Conservation (phyloP, 2,888 invertebrate species). For the Xanthia togata region DNA sequence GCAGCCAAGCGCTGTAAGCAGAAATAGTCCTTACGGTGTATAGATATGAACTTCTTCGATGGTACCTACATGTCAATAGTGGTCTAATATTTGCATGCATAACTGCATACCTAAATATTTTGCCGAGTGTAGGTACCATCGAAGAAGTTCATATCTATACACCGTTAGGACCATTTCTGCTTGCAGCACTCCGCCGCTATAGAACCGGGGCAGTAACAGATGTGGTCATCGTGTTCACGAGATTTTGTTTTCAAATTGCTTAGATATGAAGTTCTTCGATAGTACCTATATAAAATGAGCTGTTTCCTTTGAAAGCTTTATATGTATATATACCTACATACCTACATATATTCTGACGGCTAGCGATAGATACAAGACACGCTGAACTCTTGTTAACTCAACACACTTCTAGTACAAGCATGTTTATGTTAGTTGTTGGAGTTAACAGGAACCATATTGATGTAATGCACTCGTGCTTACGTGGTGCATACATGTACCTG, state of each 20-base stretch:
- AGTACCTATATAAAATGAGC: not conserved
- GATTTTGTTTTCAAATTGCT: no score
- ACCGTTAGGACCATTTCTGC: no score
- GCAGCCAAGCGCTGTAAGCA: no score
- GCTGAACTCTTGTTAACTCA: conserved; percentile 44
- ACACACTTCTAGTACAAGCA: conserved; percentile 31
- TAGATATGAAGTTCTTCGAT: no score
- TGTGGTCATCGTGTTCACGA: no score
- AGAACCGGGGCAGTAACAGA: no score
- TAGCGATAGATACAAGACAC: conserved; percentile 43
- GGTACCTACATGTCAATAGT: not conserved
- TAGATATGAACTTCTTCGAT: no score
- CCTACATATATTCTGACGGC: not conserved
- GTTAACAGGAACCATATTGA: conserved; percentile 47
- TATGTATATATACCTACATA: not conserved
- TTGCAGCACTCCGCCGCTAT: no score
- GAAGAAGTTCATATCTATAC: no score
- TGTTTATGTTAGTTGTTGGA: conserved; percentile 39
- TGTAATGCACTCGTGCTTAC: conserved; percentile 34
- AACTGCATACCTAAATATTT: not conserved
- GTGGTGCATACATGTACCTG: not conserved
- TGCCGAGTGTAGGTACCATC: not conserved
- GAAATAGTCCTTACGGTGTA: no score
- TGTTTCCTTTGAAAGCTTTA: conserved; percentile 1
- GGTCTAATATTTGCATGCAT: not conserved